phyloP scores from a whole-genome alignment of 2,797 vertebrate species.

The Champsocephalus esox region DNA sequence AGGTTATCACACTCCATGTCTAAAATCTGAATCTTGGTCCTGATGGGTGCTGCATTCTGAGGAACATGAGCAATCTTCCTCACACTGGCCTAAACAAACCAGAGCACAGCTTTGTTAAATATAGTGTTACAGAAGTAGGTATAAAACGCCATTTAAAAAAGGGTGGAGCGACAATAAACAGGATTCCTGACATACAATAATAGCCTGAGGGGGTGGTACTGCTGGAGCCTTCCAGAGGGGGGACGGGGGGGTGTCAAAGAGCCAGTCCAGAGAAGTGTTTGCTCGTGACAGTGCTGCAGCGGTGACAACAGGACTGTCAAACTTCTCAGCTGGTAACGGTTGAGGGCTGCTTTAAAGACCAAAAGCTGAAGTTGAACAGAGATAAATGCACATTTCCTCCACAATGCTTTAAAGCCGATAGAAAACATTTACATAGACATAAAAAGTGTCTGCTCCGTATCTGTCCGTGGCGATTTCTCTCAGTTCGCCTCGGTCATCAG shows the following conservation, averaged over 20 bases:
- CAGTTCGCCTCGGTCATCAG: conserved; percentile 96
- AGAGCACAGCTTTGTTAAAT: background rate
- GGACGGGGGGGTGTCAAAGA: conserved; percentile 58
- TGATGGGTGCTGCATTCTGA: conserved; percentile 23
- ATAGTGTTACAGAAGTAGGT: background rate
- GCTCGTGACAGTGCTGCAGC: background rate
- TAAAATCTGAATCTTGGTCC: conserved; percentile 57
- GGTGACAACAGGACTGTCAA: conserved; percentile 1
- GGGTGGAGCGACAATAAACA: background rate
- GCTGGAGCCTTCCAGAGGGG: conserved; percentile 13
- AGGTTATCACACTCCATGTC: conserved; percentile 77
- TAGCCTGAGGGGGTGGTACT: conserved; percentile 32
- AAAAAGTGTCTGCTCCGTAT: conserved; percentile 93
- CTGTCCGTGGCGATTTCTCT: conserved; percentile 99
- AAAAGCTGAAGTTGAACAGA: background rate
- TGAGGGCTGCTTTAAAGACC: conserved; percentile 20
- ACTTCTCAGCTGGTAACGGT: background rate
- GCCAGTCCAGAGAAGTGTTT: conserved; percentile 69
- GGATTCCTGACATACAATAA: background rate
- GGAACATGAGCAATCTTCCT: background rate
- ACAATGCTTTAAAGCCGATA: too few relatives aligned
- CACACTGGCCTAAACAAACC: conserved; percentile 45
- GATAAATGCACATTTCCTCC: too few relatives aligned
- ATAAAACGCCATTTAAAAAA: background rate
- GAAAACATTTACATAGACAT: background rate